These are phyloP conservation scores for Cynocephalus volans DNA, from an alignment of 2,113 vertebrate species.

Conservation along the genomic window DNA sequence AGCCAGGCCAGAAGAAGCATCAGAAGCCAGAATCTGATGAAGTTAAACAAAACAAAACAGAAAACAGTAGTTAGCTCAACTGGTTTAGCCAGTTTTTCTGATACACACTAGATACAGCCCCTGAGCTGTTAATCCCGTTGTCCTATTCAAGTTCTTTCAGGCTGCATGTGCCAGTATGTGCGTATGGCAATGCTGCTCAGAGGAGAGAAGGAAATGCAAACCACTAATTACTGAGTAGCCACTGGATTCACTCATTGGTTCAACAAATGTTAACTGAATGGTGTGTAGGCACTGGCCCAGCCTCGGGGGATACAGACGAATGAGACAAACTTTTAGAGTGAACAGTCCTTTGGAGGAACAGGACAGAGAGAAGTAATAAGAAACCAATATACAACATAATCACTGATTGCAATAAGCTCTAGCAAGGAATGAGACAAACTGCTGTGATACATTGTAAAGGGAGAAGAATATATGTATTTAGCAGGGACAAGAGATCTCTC, in stretches of 20 bases:
- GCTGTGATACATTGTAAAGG: neutral
- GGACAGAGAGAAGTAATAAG: neutral
- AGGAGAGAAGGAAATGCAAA: constrained; percentile 72
- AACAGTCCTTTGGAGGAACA: neutral
- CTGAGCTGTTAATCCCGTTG: constrained; percentile 62
- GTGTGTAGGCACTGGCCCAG: neutral
- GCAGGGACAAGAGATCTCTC: neutral
- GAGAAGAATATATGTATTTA: neutral
- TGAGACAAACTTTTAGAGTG: neutral
- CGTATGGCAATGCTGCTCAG: neutral
- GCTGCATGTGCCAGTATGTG: neutral
- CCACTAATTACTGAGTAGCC: constrained; percentile 71
- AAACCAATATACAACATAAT: neutral
- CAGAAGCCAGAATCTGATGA: constrained; percentile 8
- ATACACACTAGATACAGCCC: constrained; percentile 23
- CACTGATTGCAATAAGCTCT: neutral
- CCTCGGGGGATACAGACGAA: neutral
- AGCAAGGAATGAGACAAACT: neutral
- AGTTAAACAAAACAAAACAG: constrained; percentile 70
- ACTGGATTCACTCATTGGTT: constrained; percentile 53
- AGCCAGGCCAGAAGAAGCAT: constrained; percentile 12
- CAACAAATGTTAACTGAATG: constrained; percentile 55
- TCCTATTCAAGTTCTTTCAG: constrained; percentile 74
- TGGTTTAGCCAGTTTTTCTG: constrained; percentile 56
- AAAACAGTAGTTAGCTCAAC: constrained; percentile 62